These are phyloP conservation scores for Megamerina dolium DNA, from an alignment of 2,888 invertebrate genomes.

Conservation along the genomic window DNA sequence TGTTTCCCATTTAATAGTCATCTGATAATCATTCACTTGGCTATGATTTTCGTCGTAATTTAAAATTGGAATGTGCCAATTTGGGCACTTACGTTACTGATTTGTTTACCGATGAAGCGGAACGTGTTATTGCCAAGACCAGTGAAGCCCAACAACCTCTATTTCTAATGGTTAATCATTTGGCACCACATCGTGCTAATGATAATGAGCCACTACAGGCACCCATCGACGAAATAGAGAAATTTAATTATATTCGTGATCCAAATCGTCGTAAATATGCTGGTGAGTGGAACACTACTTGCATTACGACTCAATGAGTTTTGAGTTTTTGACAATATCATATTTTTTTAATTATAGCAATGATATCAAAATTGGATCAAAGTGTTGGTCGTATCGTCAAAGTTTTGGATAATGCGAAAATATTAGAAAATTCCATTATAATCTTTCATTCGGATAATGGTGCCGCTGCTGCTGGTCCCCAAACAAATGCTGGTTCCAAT, in stretches of 20 bases:
- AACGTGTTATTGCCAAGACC: conserved; percentile 57
- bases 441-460: conserved; percentile 87
- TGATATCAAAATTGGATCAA: conserved; percentile 78
- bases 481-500: conserved; percentile 70
- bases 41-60: conserved; percentile 53
- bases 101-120: conserved; percentile 61
- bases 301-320: too few relatives aligned
- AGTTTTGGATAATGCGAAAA: conserved; percentile 59
- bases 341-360: conserved; percentile 55
- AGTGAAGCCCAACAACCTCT: conserved; percentile 54
- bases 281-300: conserved; percentile 54
- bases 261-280: conserved; percentile 62
- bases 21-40: too few relatives aligned
- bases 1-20: neutral
- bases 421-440: conserved; percentile 76
- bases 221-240: conserved; percentile 62
- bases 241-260: conserved; percentile 63
- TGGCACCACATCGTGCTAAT: conserved; percentile 74
- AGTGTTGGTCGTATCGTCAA: conserved; percentile 72
- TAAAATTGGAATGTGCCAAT: conserved; percentile 52
- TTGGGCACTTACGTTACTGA: conserved; percentile 63
- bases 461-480: conserved; percentile 66
- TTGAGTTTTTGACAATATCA: too few relatives aligned
- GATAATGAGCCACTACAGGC: conserved; percentile 64
- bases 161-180: conserved; percentile 72